phyloP scores from a whole-genome alignment of 2,113 vertebrate species.

The Rhynchomys soricoides region DNA sequence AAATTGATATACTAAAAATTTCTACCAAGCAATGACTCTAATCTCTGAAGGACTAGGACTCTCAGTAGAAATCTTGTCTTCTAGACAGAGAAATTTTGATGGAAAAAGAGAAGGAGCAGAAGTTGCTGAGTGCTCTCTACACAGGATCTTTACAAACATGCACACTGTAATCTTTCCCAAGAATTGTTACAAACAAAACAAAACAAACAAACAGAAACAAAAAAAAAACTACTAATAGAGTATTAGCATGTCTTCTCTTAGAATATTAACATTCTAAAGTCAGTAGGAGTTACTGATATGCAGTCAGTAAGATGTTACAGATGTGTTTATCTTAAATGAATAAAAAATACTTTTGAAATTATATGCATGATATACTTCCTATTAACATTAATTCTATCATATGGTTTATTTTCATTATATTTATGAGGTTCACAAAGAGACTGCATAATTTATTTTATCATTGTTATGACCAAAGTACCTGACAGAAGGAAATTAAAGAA shows the following conservation, averaged over 20 bases:
- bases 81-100: background rate
- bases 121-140: background rate
- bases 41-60: background rate
- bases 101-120: rapidly evolving
- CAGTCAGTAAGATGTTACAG: background rate
- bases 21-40: background rate
- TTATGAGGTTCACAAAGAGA: background rate
- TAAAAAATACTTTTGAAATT: slow-evolving; percentile 6
- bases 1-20: background rate
- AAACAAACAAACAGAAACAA: too few relatives aligned
- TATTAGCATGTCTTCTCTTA: background rate
- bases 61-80: background rate
- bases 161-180: background rate
- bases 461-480: background rate
- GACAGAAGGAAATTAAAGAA: background rate
- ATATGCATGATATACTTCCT: background rate
- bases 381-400: background rate
- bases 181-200: background rate
- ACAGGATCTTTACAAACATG: background rate
- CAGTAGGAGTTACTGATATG: background rate
- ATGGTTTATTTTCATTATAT: background rate
- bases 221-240: background rate
- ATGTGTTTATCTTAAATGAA: background rate
- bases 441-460: background rate
- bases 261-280: background rate